These are phyloP conservation scores for Menidia beryllina DNA, from an alignment of 2,113 vertebrate species.

Conservation along the genomic window DNA sequence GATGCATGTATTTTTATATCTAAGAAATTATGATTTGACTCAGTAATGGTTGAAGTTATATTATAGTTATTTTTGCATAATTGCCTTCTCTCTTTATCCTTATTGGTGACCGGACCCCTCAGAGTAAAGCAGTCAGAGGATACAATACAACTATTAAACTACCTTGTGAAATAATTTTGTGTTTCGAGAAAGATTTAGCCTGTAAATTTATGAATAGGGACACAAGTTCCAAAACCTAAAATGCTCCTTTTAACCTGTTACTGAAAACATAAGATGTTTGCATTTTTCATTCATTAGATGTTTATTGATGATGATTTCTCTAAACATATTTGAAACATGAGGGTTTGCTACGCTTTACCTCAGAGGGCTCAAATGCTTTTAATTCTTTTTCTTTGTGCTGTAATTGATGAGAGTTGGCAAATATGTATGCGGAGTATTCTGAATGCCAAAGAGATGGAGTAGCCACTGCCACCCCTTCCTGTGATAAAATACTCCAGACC, in stretches of 20 bases:
- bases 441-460: constrained; percentile 94
- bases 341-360: constrained; percentile 77
- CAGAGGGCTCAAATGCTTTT: constrained; percentile 83
- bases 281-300: not conserved
- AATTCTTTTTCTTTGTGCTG: constrained; percentile 65
- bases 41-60: constrained; percentile 65
- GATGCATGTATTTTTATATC: constrained; percentile 91
- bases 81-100: constrained; percentile 98
- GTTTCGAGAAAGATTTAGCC: constrained; percentile 7
- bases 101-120: constrained; percentile 91
- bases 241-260: constrained; percentile 1
- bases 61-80: constrained; percentile 90
- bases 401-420: constrained; percentile 97
- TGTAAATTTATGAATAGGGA: constrained; percentile 1
- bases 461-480: constrained; percentile 90
- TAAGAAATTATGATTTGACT: constrained; percentile 76
- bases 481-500: constrained; percentile 89
- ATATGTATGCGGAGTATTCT: constrained; percentile 97
- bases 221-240: constrained; percentile 14
- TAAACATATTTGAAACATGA: constrained; percentile 1
- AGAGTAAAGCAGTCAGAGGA: constrained; percentile 88
- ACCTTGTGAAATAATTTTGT: not conserved
- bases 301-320: constrained; percentile 3
- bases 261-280: constrained; percentile 1
- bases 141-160: constrained; percentile 10